Base-by-base conservation (phyloP, 2,113 vertebrate species). In the Ariopsis seemanni region DNA sequence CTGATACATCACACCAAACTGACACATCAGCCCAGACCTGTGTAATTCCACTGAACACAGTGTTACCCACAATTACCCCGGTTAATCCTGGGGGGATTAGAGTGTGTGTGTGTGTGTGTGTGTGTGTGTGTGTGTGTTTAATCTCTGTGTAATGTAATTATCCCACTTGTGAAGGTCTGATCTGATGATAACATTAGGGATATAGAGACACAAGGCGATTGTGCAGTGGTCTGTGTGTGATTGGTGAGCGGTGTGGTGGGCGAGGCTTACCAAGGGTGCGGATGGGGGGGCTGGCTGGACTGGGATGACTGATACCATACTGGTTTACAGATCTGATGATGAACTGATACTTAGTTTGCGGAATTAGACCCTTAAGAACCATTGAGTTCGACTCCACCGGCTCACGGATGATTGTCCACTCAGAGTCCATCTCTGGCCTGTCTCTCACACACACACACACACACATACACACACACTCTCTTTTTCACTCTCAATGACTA, bases 261-360 rank as follows among this genome's bases (percentile, higher is more conserved):
- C 15, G 20, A 22, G 20, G 53, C 97, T 98, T 93, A 99, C 98
- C 91, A 15, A 96, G 94, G 0, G 97, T 99, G 88, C 92, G 95
- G 89, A 97, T 87, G 0, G 94, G 74, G 3, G 92, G 92, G 0
- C 97, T 99, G 2, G 96, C 94, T 50, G 82, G 17, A 63, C 98
- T 98, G 74, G 95, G 95, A 0, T 94, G 92, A 82, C 98, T 97
- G 52, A 93, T 89, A 75, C 97, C 98, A 0, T 96, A 95, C 27
- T 91, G 58, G 87, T 97, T 99, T 57, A 95, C 92, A 0, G 97
- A 96, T 92, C 96, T 94, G 74, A 99, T 91, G 0, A 97, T 94
- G 93, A 99, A 99, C 94, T 97, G 97, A 89, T 99, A 99, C 87
- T 95, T 94, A 0, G 96, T 97, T 72, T 97, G 95, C 1, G 97